Base-by-base conservation (phyloP, 2,113 vertebrate genomes). In the zebrafish (Danio rerio) region DNA sequence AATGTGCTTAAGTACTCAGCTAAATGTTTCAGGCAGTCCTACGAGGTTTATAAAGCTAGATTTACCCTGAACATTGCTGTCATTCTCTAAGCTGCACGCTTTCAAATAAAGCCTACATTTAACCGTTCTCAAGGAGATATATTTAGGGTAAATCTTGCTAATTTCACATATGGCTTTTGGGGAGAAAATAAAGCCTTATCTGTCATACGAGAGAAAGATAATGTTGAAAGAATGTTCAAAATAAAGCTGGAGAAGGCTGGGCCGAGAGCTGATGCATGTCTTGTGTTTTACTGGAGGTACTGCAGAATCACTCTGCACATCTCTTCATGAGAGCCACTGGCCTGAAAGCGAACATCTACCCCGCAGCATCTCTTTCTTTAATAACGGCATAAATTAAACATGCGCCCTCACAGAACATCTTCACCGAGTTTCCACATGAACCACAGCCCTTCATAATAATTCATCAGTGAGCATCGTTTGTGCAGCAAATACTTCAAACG, bases 1-100 rank as follows among this genome's bases (percentile, higher is more conserved):
- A 92, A 89, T 85, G 86, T 91, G 81, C 89, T 92, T 91, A 91
- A 89, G 88, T 87, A 89, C 87, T 89, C 83, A 89, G 81, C 86
- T 79, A 86, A 89, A 89, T 80, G 86, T 83, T 84, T 80, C 84
- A 76, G 75, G 74, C 85, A 81, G 87, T 43, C 7, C 58, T 62
- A 15, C 10, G 40, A 52, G n/a, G 47, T 71, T 47, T 75, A 15
- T 55, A 55, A 70, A 20, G 12, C 72, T 77, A 12, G 16, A 20
- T 52, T 15, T 52, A 70, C 50, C 15, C 58, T 16, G 8, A 81
- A 53, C n/a, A 0, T 68, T 68, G 20, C 31, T 16, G 43, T 16
- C 20, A n/a, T 12, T 12, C 56, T 52, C 8, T 80, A 31, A 18
- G 11, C 42, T 74, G 15, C 18, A 40, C n/a, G 45, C 52, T 52